Conservation (phyloP, 2,888 invertebrate genomes). For the Stenichneumon culpator region DNA sequence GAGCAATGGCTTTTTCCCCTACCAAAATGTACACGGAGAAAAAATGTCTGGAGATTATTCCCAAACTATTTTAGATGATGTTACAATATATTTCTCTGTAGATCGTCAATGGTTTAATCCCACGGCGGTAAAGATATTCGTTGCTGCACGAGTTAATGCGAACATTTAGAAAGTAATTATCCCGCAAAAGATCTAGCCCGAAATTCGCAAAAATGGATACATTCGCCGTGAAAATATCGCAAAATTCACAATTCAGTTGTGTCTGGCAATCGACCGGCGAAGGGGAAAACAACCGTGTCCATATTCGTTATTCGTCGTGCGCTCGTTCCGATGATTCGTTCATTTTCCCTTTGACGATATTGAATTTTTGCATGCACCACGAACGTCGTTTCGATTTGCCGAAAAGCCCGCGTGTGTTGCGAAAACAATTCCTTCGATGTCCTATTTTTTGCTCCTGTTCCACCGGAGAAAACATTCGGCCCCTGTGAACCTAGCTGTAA, state of each 20-base stretch:
- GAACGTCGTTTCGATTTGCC: too few species aligned
- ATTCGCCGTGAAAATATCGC: neutral
- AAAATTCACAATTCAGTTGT: neutral
- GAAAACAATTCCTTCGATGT: slow-evolving; percentile 5
- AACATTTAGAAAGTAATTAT: neutral
- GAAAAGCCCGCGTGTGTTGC: neutral
- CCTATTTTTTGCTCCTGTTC: neutral
- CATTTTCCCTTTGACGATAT: slow-evolving; percentile 5
- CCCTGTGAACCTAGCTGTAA: slow-evolving; percentile 7
- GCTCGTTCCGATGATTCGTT: neutral
- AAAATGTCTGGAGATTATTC: too few species aligned
- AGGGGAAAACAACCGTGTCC: neutral
- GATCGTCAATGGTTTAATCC: neutral
- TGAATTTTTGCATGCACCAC: neutral
- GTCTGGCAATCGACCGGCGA: neutral
- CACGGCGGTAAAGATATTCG: neutral
- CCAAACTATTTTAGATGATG: too few species aligned
- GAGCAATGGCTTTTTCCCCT: neutral
- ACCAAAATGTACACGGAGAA: too few species aligned
- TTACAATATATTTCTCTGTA: too few species aligned
- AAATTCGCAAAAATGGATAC: neutral
- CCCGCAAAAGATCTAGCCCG: too few species aligned
- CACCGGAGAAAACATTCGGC: neutral
- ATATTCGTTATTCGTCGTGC: neutral
- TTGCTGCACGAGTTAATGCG: neutral